Conservation (phyloP, 2,797 vertebrate genomes). For the Coilia nasus region DNA sequence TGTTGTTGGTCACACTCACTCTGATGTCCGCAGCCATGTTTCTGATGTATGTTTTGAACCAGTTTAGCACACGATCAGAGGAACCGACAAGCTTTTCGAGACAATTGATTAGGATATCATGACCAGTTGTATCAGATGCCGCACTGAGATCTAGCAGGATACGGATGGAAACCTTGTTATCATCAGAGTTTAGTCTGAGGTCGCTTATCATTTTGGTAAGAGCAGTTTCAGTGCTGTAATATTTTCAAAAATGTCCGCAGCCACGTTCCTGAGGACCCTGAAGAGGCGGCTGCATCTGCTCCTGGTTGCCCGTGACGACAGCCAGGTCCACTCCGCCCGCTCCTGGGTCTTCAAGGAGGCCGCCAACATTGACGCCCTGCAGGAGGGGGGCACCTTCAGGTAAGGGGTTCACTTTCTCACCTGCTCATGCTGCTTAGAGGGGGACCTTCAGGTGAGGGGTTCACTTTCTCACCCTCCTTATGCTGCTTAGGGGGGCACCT, state of each 20-base stretch:
- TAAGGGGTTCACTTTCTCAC: conserved; percentile 56
- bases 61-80: too few relatives aligned
- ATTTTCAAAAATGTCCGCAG: conserved; percentile 63
- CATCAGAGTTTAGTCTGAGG: too few relatives aligned
- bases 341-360: conserved; percentile 90
- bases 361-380: conserved; percentile 86
- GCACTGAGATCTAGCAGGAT: too few relatives aligned
- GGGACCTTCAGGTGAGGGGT: too few relatives aligned
- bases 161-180: too few relatives aligned
- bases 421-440: not conserved
- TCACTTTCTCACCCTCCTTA: too few relatives aligned
- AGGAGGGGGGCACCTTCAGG: conserved; percentile 97
- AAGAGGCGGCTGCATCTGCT: conserved; percentile 80
- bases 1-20: too few relatives aligned
- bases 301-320: conserved; percentile 74
- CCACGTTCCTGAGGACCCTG: conserved; percentile 76
- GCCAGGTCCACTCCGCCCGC: conserved; percentile 60
- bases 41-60: too few relatives aligned
- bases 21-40: conserved; percentile 61
- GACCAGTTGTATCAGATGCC: too few relatives aligned
- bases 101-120: too few relatives aligned
- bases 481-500: conserved; percentile 86
- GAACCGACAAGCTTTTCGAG: too few relatives aligned
- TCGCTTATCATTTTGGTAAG: too few relatives aligned
- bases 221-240: not conserved